Evolutionary conservation across 2,113 vertebrate genomes (phyloP).

Genomic region (Poicephalus meyeri): DNA sequence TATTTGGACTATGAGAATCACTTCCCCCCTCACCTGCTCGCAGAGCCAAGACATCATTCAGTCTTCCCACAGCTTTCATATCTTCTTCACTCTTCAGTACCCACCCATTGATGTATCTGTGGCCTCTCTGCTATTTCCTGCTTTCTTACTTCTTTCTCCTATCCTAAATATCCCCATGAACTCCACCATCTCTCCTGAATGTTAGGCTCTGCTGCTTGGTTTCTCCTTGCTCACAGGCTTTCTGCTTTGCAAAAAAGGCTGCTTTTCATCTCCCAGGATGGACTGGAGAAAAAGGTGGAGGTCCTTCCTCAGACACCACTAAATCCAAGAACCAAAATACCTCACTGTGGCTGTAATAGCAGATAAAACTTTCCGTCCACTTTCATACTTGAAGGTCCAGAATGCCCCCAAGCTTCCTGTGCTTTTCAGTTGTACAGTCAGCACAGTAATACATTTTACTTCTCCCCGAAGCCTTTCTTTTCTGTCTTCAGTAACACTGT

Average conservation of each 20-base stretch:
- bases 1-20: not conserved
- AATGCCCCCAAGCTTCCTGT: not conserved
- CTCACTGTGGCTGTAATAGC: not conserved
- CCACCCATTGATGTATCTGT: not conserved
- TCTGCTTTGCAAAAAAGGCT: not conserved
- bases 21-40: not conserved
- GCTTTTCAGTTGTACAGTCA: not conserved
- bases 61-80: not conserved
- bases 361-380: not conserved
- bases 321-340: not conserved
- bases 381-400: accelerated
- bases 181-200: not conserved
- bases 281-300: not conserved
- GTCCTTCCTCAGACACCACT: not conserved
- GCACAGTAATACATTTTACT: not conserved
- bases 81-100: not conserved
- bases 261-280: accelerated
- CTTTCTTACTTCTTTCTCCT: not conserved
- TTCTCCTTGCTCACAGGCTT: not conserved
- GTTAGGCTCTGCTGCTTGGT: not conserved
- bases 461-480: not conserved
- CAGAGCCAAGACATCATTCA: not conserved
- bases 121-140: not conserved
- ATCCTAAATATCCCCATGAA: not conserved
- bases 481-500: not conserved